These are phyloP conservation scores for Alexandromys fortis DNA, from an alignment of 2,113 vertebrate genomes.

Conservation along the genomic window DNA sequence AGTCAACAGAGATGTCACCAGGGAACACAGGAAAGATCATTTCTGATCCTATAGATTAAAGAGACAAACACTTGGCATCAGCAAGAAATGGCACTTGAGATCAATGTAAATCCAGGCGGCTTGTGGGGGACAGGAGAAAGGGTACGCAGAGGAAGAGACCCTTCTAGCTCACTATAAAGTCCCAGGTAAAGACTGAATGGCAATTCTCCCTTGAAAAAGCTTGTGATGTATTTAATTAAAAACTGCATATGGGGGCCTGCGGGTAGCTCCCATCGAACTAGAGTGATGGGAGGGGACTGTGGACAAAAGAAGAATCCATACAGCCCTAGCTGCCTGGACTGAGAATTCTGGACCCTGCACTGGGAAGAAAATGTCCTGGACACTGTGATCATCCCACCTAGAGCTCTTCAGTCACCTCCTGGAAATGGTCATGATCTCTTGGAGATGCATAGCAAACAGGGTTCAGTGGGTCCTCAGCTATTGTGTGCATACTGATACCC, in stretches of 20 bases:
- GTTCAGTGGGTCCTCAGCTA: background rate
- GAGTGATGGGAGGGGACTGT: background rate
- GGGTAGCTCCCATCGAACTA: background rate
- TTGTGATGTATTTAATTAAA: background rate
- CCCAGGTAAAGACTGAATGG: background rate
- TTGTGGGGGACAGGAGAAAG: no score
- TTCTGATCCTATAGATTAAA: background rate
- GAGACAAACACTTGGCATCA: background rate
- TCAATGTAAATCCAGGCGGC: no score
- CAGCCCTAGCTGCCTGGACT: background rate
- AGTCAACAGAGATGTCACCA: background rate
- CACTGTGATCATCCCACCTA: background rate
- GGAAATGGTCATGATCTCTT: background rate
- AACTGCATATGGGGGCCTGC: background rate
- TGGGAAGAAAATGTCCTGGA: no score
- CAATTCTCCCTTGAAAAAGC: background rate
- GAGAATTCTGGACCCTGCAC: background rate
- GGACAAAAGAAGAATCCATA: no score
- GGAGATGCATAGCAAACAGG: background rate
- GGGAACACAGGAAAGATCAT: background rate
- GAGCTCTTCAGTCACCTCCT: no score
- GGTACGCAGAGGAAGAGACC: background rate
- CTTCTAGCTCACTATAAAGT: background rate
- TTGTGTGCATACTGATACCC: background rate
- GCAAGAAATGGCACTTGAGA: background rate